A percentile compares a stretch with the other conserved stretches of the same genome.
Evolutionary conservation across 2,888 invertebrate genomes (phyloP).

Genomic region (Meteorus cinctellus): DNA sequence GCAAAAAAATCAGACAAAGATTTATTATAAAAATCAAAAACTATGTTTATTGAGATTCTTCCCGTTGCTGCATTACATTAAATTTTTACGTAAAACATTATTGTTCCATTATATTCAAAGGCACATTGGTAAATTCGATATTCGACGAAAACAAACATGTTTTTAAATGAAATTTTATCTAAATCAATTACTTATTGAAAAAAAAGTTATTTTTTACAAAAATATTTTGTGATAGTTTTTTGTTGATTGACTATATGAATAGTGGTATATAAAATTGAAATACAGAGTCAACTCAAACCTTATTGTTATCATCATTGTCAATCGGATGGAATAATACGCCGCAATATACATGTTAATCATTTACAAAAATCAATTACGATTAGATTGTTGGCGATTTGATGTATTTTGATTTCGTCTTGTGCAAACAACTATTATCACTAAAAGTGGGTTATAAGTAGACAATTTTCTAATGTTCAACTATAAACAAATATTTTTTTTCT

Average conservation of each 20-base stretch:
- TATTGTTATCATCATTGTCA: not conserved
- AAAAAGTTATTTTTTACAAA: not conserved
- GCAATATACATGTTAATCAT: slow-evolving; percentile 14
- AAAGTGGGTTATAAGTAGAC: not conserved
- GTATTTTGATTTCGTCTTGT: slow-evolving; percentile 6
- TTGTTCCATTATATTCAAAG: not conserved
- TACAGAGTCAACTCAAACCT: not conserved
- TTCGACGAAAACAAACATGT: not conserved
- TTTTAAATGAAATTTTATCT: not conserved
- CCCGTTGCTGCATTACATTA: not conserved
- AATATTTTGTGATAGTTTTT: slow-evolving; percentile 4
- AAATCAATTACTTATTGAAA: not conserved
- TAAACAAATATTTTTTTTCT: slow-evolving; percentile 16
- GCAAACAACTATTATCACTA: not conserved
- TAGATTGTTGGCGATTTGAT: slow-evolving; percentile 1
- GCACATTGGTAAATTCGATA: slow-evolving; percentile 3
- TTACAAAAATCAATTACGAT: not conserved
- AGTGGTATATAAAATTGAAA: not conserved
- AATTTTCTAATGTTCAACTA: slow-evolving; percentile 3
- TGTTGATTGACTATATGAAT: not conserved
- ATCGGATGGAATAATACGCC: not conserved
- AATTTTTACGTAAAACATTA: not conserved
- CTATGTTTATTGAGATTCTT: not conserved
- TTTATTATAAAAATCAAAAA: not conserved
- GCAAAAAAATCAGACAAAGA: not conserved